Base-by-base conservation (phyloP, 2,113 vertebrate species). In the Alectura lathami region DNA sequence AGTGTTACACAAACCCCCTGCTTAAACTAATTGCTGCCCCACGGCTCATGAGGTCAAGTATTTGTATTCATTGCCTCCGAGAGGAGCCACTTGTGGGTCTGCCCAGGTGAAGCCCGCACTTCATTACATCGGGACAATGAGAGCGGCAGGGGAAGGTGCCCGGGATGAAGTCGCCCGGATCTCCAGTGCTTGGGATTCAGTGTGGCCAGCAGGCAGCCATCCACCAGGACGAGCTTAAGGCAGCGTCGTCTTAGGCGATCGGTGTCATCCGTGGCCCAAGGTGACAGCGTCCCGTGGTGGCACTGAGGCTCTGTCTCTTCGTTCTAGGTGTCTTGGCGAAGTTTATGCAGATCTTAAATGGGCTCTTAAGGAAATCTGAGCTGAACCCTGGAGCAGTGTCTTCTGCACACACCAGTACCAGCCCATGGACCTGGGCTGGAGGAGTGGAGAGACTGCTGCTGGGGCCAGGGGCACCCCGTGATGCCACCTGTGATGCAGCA, bases 11-110 rank as follows among this genome's bases (percentile, higher is more conserved):
- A 98, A 97, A 97, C 97, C 94, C 95, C 95, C 81, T 93, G 94
- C 95, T 98, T 97, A 98, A 98, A 97, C 98, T 97, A 98, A 98
- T 97, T 98, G 96, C 96, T 98, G 98, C 98, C 98, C 96, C 96
- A 87, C 89, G 62, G 88, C 95, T 96, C 91, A 87, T 22, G 96
- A 93, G 98, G 98, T 99, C 98, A 98, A 98, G 98, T 98, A 97
- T 98, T 97, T 96, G 97, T 97, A 97, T 97, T 98, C 94, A 97
- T 97, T 96, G 93, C 83, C 91, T 88, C 94, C 83, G 83, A 94
- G 87, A 94, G 97, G 95, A 96, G 95, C 96, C 95, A 97, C 95
- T 97, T 97, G 86, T 83, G 96, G 95, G 93, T 97, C 93, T 97
- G 97, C 88, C 96, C 97, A 95, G 96, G 97, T 97, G 95, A 97